Base-by-base conservation (phyloP, 2,797 vertebrate genomes). In the Tenualosa ilisha region DNA sequence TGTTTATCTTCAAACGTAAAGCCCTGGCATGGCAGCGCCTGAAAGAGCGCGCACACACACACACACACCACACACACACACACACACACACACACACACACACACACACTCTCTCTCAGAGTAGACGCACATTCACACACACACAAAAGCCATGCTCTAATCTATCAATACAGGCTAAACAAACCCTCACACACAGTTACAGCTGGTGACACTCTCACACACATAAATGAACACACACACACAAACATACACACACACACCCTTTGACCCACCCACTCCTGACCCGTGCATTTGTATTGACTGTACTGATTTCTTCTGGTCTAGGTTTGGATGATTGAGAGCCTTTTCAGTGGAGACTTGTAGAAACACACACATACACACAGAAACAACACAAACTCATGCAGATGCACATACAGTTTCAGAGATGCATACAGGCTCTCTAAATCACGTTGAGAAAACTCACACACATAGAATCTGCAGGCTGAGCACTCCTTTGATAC, bases 1-100 rank as follows among this genome's bases (percentile, higher is more conserved):
- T 91, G 92, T 94, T 95, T 93, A 94, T 95, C 93, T 94, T 94
- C 91, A 94, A 90, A 94, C 92, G 91, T 92, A 92, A 72, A 90
- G 91, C 86, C 88, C 53, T 65, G 88, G 89, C 85, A 85, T 89
- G 90, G 93, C 93, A 92, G 91, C 86, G 53, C 68, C 91, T 91
- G 89, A 94, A 94, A 93, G 89, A 87, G 84, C 63, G 84, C 88
- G 83, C 89, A 75, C 84, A 72, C 65, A 72, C 65, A 72, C 46
- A 50, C 81, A 49, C 81, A 49, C 81, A 49, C 81, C 81, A 49
- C 81, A 50, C 81, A n/a, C 63, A 85, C 88, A 84, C 89, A 75
- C 84, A 72, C 65, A 72, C 65, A 72, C 46, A 50, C 81, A 49
- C 81, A 49, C 81, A 49, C 81, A 22, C 81, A 49, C 81, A 50